phyloP scores from a whole-genome alignment of 2,888 invertebrate genomes.

The Hirtodrosophila alboralis region DNA sequence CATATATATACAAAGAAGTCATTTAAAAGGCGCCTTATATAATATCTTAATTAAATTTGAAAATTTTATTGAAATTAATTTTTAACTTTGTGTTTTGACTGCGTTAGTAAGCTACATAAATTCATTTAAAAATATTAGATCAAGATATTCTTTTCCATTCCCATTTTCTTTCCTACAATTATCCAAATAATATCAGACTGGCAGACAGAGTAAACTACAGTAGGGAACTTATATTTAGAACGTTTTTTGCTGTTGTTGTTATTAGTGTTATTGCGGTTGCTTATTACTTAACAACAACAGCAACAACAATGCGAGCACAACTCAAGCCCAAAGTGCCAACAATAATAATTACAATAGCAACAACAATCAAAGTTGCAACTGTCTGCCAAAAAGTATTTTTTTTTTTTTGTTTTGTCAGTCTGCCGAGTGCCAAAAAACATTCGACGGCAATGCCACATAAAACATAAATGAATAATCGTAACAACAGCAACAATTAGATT shows the following conservation, averaged over 20 bases:
- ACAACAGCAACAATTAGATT: constrained; percentile 46
- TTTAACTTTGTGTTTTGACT: too few species aligned
- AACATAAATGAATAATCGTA: constrained; percentile 66
- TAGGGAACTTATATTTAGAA: too few species aligned
- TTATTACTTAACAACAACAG: constrained; percentile 53
- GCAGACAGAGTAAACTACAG: too few species aligned
- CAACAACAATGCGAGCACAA: constrained; percentile 25
- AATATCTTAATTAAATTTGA: too few species aligned
- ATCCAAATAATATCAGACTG: too few species aligned
- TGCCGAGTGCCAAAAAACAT: constrained; percentile 55
- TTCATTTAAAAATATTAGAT: too few species aligned
- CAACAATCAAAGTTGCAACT: constrained; percentile 43
- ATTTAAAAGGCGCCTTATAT: too few species aligned
- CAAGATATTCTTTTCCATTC: too few species aligned
- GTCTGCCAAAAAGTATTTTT: constrained; percentile 56
- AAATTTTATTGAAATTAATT: too few species aligned
- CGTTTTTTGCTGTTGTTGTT: constrained; percentile 28
- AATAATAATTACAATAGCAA: constrained; percentile 65
- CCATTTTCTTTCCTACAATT: too few species aligned
- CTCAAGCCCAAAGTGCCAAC: constrained; percentile 64
- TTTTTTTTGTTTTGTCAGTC: constrained; percentile 18
- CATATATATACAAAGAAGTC: too few species aligned
- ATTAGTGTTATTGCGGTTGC: constrained; percentile 54
- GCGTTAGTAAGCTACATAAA: too few species aligned
- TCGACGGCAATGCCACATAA: constrained; percentile 62